Evolutionary conservation across 2,797 vertebrate genomes (phyloP).

Genomic region (Lagorchestes hirsutus): DNA sequence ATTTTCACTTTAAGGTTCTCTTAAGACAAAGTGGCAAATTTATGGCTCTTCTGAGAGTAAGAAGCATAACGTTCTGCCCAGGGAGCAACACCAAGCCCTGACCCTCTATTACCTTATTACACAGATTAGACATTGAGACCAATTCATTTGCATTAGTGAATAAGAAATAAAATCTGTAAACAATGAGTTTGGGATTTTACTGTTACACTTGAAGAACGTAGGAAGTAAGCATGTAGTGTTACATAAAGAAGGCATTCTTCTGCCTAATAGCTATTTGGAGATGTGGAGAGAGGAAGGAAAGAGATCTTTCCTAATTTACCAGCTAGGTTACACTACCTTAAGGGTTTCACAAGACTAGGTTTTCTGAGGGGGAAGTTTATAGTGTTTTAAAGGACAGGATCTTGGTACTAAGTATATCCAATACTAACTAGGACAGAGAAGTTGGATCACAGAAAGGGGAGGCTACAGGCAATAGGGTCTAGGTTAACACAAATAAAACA

Average conservation of each 20-base stretch:
- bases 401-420: background rate
- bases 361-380: background rate
- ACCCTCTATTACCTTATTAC: background rate
- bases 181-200: constrained; percentile 14
- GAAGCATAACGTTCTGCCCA: background rate
- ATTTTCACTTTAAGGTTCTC: background rate
- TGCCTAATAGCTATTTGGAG: background rate
- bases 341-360: background rate
- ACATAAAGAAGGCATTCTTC: background rate
- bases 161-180: constrained; percentile 39
- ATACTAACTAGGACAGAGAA: background rate
- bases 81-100: background rate
- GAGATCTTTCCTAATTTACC: background rate
- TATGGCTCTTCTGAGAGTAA: background rate
- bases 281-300: background rate
- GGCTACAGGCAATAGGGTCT: background rate
- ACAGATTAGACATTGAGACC: background rate
- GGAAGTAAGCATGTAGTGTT: constrained; percentile 40
- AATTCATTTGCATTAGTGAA: background rate
- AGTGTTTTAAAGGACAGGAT: background rate
- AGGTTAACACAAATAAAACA: background rate
- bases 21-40: background rate
- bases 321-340: constrained; percentile 6
- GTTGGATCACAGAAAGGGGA: background rate
- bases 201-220: constrained; percentile 11